These are phyloP conservation scores for Oreochromis spilurus DNA, from an alignment of 2,113 vertebrate species.

Conservation along the genomic window DNA sequence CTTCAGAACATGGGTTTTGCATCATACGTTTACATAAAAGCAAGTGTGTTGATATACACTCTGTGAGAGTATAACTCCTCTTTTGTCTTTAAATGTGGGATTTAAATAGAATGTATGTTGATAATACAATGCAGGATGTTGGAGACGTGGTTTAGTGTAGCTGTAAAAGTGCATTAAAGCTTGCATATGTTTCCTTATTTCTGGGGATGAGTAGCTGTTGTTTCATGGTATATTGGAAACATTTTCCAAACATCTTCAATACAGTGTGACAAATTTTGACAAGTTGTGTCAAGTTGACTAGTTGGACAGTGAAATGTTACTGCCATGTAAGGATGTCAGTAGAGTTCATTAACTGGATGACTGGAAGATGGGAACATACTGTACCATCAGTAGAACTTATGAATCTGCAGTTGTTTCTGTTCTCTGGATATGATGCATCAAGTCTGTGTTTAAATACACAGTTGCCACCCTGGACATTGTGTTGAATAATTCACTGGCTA, in stretches of 20 bases:
- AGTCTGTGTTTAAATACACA: conserved; percentile 2
- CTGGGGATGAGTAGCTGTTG: background rate
- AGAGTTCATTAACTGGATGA: background rate
- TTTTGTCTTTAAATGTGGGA: background rate
- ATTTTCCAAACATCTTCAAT: background rate
- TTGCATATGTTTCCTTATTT: background rate
- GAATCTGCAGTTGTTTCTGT: background rate
- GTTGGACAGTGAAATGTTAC: background rate
- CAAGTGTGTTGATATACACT: background rate
- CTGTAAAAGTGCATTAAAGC: background rate
- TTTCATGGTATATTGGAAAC: background rate
- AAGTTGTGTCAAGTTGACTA: background rate
- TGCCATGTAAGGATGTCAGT: background rate
- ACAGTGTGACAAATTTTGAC: background rate
- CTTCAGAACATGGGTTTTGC: background rate
- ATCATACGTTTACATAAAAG: background rate
- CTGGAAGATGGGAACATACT: background rate
- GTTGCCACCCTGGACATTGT: background rate
- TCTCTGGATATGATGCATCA: background rate
- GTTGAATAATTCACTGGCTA: conserved; percentile 33
- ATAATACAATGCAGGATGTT: background rate
- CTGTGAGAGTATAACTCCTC: background rate
- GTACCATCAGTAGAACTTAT: background rate
- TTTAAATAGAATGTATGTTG: background rate
- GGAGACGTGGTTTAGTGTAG: too few relatives aligned